These are phyloP conservation scores for Venturia canescens DNA, from an alignment of 1,140 invertebrate species.

Conservation along the genomic window DNA sequence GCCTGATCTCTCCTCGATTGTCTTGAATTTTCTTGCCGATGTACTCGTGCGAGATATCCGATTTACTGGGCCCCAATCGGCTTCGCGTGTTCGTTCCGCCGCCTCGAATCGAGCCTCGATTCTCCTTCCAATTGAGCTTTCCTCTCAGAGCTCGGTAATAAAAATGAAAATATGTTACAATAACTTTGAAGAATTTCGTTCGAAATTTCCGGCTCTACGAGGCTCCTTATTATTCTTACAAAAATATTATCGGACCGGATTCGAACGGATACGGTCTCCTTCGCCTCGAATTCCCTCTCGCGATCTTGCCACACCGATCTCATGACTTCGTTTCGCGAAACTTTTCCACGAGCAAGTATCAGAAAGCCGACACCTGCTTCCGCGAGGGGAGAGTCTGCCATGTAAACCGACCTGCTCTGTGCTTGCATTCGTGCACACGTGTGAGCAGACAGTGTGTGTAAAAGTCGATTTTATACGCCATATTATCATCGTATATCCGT, in stretches of 20 bases:
- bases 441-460: not conserved
- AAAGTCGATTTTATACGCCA: conserved; percentile 42
- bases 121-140: not conserved
- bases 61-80: not conserved
- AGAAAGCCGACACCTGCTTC: conserved; percentile 37
- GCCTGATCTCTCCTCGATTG: conserved; percentile 20
- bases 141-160: not conserved
- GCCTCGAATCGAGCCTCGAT: not conserved
- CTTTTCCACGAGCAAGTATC: conserved; percentile 28
- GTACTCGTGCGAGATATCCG: conserved; percentile 19
- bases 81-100: not conserved
- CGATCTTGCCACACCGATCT: conserved; percentile 6
- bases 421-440: conserved; percentile 19
- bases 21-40: conserved; percentile 30
- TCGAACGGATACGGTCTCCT: not conserved
- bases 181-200: not conserved
- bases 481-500: conserved; percentile 40
- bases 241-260: not conserved
- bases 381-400: not conserved
- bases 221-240: not conserved
- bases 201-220: not conserved
- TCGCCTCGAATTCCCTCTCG: conserved; percentile 25
- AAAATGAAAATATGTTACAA: not conserved
- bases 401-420: not conserved
- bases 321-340: conserved; percentile 24